Conservation (phyloP, 2,888 invertebrate genomes). For the Tanypteryx hageni region DNA sequence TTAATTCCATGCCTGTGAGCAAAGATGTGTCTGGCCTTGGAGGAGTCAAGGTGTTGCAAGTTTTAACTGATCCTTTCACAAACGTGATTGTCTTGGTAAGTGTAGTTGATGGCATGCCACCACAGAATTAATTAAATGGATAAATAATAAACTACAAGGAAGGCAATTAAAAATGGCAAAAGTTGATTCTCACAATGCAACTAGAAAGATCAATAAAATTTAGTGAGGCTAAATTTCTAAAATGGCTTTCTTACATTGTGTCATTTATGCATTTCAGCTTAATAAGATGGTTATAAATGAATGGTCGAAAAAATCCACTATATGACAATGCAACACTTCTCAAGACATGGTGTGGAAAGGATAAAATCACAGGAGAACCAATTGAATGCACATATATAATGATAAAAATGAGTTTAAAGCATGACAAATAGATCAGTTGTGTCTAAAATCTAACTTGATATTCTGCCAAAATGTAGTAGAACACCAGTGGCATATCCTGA, state of each 20-base stretch:
- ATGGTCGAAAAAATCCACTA: constrained; percentile 72
- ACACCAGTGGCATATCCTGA: too few species aligned
- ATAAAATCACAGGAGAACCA: constrained; percentile 46
- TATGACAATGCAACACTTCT: constrained; percentile 72
- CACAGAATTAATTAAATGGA: too few species aligned
- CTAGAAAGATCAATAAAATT: too few species aligned
- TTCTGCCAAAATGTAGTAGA: too few species aligned
- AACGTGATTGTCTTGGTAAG: constrained; percentile 73
- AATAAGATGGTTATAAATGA: constrained; percentile 74
- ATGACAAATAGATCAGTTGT: too few species aligned
- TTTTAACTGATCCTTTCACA: constrained; percentile 75
- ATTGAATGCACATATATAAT: neutral
- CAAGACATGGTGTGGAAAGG: constrained; percentile 71
- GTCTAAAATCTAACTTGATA: too few species aligned
- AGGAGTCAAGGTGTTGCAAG: constrained; percentile 73
- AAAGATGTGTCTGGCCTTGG: constrained; percentile 68
- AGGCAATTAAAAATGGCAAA: too few species aligned
- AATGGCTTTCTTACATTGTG: neutral
- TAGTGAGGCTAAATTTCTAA: too few species aligned
- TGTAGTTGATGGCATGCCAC: neutral
- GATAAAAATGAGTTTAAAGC: neutral
- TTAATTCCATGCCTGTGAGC: constrained; percentile 70
- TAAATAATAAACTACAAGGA: too few species aligned
- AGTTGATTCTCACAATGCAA: too few species aligned
- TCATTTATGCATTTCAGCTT: constrained; percentile 71